These are phyloP conservation scores for Drosophila pallidifrons DNA, from an alignment of 1,140 invertebrate species.

Conservation along the genomic window DNA sequence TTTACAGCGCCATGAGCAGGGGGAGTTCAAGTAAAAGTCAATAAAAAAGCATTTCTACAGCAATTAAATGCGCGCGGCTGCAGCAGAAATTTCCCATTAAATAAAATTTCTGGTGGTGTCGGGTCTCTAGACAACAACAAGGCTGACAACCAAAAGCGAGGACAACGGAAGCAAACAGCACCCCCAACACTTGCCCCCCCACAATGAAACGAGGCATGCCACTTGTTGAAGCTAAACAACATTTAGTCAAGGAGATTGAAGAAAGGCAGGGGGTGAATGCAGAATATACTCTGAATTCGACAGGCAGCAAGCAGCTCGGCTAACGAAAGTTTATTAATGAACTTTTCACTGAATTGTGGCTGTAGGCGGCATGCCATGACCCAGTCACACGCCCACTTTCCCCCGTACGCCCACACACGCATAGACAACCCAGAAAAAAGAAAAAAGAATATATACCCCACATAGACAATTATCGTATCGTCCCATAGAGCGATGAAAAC, in stretches of 20 bases:
- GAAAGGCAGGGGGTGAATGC: constrained; percentile 1
- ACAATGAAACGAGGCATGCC: constrained; percentile 54
- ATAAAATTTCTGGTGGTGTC: constrained; percentile 66
- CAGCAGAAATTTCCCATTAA: constrained; percentile 71
- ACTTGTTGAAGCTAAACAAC: constrained; percentile 72
- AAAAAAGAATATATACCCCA: background rate
- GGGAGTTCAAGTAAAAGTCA: constrained; percentile 75
- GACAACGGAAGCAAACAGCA: constrained; percentile 20
- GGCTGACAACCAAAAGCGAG: constrained; percentile 25
- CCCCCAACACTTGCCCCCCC: constrained; percentile 18
- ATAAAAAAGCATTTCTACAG: constrained; percentile 77
- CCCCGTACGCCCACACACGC: constrained; percentile 9
- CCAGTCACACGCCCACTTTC: constrained; percentile 34
- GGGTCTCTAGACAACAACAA: constrained; percentile 46
- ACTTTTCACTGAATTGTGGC: constrained; percentile 55
- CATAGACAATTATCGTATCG: constrained; percentile 46
- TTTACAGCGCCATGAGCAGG: constrained; percentile 33
- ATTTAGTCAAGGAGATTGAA: constrained; percentile 21
- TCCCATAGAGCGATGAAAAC: constrained; percentile 47
- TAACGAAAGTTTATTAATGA: constrained; percentile 80
- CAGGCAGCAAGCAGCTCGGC: constrained; percentile 39
- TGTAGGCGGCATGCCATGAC: constrained; percentile 40
- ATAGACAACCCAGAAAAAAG: constrained; percentile 13
- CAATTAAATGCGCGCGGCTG: constrained; percentile 72
- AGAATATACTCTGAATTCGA: constrained; percentile 61